Evolutionary conservation across 2,797 vertebrate species (phyloP).

Genomic region (Gymnoscopelus braueri): DNA sequence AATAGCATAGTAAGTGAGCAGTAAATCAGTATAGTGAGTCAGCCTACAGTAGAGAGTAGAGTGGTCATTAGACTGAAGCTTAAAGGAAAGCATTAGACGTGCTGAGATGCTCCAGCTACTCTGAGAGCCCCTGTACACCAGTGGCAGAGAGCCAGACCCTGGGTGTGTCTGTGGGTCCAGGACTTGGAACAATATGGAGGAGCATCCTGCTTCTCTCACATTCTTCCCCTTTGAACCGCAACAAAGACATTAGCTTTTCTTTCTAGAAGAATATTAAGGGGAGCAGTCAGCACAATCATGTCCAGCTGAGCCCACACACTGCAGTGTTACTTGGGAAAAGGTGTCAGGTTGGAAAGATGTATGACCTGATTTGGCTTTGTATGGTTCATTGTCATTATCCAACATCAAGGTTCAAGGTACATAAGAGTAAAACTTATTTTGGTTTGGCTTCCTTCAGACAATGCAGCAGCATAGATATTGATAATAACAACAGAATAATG

Average conservation of each 20-base stretch:
- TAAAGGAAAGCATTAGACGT: conserved; percentile 24
- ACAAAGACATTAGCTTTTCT: conserved; percentile 36
- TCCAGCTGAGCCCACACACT: conserved; percentile 55
- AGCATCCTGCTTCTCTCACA: conserved; percentile 53
- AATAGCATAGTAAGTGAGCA: conserved; percentile 3
- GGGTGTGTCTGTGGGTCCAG: conserved; percentile 52
- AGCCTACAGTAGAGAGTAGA: not conserved
- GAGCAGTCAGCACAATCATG: conserved; percentile 35
- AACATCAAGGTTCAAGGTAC: no score
- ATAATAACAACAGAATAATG: no score
- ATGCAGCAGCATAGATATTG: no score
- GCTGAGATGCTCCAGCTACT: conserved; percentile 32
- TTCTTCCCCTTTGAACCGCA: conserved; percentile 42
- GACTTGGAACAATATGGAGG: conserved; percentile 42
- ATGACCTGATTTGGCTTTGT: conserved; percentile 33
- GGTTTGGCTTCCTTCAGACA: no score
- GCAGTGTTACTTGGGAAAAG: not conserved
- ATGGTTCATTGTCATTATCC: conserved; percentile 7
- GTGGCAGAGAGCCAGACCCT: conserved; percentile 46
- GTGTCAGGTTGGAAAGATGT: conserved; percentile 27
- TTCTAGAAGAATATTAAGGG: conserved; percentile 61
- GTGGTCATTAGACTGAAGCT: conserved; percentile 20
- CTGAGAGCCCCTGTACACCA: conserved; percentile 27
- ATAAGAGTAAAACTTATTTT: no score
- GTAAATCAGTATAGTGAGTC: conserved; percentile 7